phyloP scores from a whole-genome alignment of 2,888 invertebrate species.

The Cyaniris semiargus region DNA sequence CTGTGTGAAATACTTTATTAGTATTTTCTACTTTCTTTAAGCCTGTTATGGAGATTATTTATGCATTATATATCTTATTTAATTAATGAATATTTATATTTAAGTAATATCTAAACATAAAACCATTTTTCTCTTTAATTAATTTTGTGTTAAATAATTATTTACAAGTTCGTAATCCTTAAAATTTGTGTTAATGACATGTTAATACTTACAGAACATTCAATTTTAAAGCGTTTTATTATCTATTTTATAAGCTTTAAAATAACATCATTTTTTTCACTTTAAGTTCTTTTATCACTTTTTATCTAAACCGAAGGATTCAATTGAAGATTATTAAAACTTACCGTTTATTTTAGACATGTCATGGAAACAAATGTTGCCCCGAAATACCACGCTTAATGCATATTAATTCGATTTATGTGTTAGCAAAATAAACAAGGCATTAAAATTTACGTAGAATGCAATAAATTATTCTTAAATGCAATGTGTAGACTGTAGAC shows the following conservation, averaged over 20 bases:
- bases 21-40: conserved; percentile 29
- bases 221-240: not conserved
- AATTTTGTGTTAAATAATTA: conserved; percentile 8
- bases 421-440: not conserved
- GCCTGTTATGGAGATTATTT: conserved; percentile 22
- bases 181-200: conserved; percentile 20
- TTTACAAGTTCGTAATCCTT: conserved; percentile 2
- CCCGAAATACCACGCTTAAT: not conserved
- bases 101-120: conserved; percentile 11
- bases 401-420: not conserved
- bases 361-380: not conserved
- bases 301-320: not conserved
- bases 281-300: not conserved
- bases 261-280: not conserved
- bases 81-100: conserved; percentile 29
- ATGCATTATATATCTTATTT: not conserved
- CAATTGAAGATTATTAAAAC: not conserved
- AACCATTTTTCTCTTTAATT: conserved; percentile 20
- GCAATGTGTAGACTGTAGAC: not conserved
- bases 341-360: not conserved
- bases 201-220: not conserved
- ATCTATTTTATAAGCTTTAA: not conserved
- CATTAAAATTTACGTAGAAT: not conserved
- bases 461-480: not conserved
- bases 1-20: not conserved